A percentile compares a stretch with the other conserved stretches of the same genome.
Evolutionary conservation across 2,797 vertebrate genomes (phyloP).

Genomic region (Anisognathus igniventris): DNA sequence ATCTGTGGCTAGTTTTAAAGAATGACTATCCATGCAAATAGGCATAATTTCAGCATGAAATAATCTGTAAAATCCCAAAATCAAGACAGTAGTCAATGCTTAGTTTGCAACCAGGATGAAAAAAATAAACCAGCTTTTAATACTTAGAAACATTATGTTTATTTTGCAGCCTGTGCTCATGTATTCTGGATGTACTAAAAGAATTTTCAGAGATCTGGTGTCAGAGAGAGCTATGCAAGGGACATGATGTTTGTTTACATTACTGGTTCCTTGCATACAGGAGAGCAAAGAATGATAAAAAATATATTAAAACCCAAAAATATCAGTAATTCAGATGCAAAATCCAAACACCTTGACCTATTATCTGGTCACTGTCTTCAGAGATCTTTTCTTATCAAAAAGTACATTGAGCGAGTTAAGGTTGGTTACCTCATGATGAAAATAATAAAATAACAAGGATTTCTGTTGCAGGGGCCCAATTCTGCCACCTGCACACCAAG

Average conservation of each 20-base stretch:
- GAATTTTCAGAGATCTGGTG: slow-evolving; percentile 46
- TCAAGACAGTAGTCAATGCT: slow-evolving; percentile 67
- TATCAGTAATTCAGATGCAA: not conserved
- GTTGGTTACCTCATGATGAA: not conserved
- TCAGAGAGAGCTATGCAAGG: slow-evolving; percentile 14
- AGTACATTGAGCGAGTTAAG: not conserved
- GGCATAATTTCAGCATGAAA: slow-evolving; percentile 82
- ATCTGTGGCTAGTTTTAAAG: slow-evolving; percentile 84
- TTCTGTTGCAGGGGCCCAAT: not conserved
- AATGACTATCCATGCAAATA: slow-evolving; percentile 84
- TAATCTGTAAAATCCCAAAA: slow-evolving; percentile 66
- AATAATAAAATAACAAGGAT: not conserved
- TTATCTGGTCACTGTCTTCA: not conserved
- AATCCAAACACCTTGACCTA: not conserved
- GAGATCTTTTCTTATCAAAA: not conserved
- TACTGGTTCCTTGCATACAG: slow-evolving; percentile 21
- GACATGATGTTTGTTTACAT: slow-evolving; percentile 9
- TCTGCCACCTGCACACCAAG: not conserved
- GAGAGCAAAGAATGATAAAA: slow-evolving; percentile 14
- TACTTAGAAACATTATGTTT: slow-evolving; percentile 9
- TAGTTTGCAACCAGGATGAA: slow-evolving; percentile 29
- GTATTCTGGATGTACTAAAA: slow-evolving; percentile 10
- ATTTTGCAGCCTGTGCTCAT: slow-evolving; percentile 31
- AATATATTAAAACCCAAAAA: not conserved
- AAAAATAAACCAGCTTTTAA: not conserved